Evolutionary conservation across 2,113 vertebrate genomes (phyloP).

Genomic region (Triplophysa rosa): DNA sequence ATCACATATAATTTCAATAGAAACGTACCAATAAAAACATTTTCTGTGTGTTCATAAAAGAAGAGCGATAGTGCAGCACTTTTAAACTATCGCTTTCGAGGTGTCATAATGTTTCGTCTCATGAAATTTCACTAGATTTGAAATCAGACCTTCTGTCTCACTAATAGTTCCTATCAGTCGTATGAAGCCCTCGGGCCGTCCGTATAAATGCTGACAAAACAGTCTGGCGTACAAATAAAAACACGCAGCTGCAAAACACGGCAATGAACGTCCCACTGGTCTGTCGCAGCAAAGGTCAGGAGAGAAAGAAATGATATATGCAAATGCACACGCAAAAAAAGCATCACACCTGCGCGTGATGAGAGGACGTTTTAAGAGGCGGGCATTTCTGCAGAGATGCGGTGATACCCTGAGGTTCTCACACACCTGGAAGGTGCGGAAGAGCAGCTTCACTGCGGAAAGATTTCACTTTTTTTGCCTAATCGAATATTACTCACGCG

Average conservation of each 20-base stretch:
- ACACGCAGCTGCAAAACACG: slow-evolving; percentile 16
- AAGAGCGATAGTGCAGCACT: too few relatives aligned
- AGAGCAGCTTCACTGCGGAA: slow-evolving; percentile 11
- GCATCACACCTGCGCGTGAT: slow-evolving; percentile 18
- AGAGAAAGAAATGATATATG: slow-evolving; percentile 22
- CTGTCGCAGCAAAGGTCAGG: slow-evolving; percentile 12
- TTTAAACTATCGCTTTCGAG: too few relatives aligned
- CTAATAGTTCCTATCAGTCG: not conserved
- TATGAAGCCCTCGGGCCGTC: slow-evolving; percentile 30
- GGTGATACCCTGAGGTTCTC: slow-evolving; percentile 21
- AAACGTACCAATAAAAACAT: too few relatives aligned
- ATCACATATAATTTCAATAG: too few relatives aligned
- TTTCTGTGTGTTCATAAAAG: too few relatives aligned
- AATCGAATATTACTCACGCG: slow-evolving; percentile 26
- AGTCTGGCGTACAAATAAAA: slow-evolving; percentile 8
- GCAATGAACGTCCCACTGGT: slow-evolving; percentile 4
- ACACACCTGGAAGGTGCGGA: slow-evolving; percentile 8
- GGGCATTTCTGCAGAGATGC: slow-evolving; percentile 8
- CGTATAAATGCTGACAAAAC: slow-evolving; percentile 32
- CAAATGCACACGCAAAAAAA: slow-evolving; percentile 13
- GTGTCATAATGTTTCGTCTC: too few relatives aligned
- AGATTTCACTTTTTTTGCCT: slow-evolving; percentile 10
- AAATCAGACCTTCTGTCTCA: not conserved
- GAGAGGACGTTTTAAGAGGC: not conserved
- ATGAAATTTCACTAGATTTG: not conserved